A percentile compares a stretch with the other conserved stretches of the same genome.
phyloP scores from a whole-genome alignment of 1,140 invertebrate genomes.

The Leptoteleia sp. region DNA sequence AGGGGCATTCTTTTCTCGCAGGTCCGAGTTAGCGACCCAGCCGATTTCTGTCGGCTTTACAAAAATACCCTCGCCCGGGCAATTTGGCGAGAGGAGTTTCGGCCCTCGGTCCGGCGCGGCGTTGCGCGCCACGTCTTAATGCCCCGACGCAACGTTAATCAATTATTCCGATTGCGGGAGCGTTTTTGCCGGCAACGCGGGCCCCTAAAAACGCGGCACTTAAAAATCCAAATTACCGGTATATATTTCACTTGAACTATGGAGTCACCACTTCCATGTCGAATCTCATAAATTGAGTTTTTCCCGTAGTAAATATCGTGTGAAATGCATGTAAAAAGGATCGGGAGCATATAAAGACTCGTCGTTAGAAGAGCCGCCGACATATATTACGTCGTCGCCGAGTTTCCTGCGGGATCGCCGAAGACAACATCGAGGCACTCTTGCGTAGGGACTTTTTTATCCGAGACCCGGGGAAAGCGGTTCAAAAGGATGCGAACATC shows the following conservation, averaged over 20 bases:
- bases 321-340: conserved; percentile 69
- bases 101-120: background rate
- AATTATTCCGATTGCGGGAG: conserved; percentile 33
- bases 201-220: conserved; percentile 34
- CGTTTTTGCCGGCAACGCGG: too few species aligned
- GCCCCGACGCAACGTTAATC: conserved; percentile 6
- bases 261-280: conserved; percentile 53
- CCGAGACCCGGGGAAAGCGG: conserved; percentile 57
- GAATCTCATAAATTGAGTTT: conserved; percentile 65
- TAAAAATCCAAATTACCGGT: conserved; percentile 56
- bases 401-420: conserved; percentile 62
- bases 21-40: background rate
- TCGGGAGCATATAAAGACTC: conserved; percentile 64
- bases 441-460: conserved; percentile 64
- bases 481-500: conserved; percentile 54
- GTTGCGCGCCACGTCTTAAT: conserved; percentile 1
- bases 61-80: conserved; percentile 14
- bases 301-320: conserved; percentile 67
- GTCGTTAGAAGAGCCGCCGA: conserved; percentile 66
- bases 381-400: conserved; percentile 67
- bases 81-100: conserved; percentile 4
- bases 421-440: conserved; percentile 64
- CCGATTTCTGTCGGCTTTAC: conserved; percentile 15
- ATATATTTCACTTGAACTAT: conserved; percentile 57
- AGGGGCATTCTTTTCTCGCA: conserved; percentile 40